A percentile compares a stretch with the other conserved stretches of the same genome.
Conservation (phyloP, 92 coral and sea anemone genomes). For the Parazoanthus swiftii region DNA sequence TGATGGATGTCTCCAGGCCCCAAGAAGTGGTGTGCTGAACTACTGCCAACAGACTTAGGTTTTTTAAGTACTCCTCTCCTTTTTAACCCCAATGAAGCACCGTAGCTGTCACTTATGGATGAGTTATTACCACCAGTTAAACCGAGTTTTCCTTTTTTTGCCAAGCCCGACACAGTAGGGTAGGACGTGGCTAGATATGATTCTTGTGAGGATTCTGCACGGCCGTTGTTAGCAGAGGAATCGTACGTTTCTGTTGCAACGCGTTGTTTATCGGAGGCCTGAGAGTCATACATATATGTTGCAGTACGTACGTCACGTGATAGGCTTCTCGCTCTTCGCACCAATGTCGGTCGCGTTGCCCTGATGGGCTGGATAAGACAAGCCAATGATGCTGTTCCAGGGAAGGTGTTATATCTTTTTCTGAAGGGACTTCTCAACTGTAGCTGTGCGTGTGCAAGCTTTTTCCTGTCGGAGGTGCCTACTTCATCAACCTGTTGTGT, state of each 20-base stretch:
- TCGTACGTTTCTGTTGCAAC: not conserved
- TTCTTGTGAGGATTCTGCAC: not conserved
- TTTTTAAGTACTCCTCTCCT: constrained; percentile 3
- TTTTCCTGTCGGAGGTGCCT: not conserved
- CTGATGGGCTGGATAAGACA: not conserved
- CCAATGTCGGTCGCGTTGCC: not conserved
- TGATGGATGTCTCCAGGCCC: not conserved
- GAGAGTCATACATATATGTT: not conserved
- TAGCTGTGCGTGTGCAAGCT: not conserved
- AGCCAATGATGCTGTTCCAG: not conserved
- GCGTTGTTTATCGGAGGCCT: not conserved
- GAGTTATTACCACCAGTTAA: not conserved
- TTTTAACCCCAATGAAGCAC: not conserved
- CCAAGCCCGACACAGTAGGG: not conserved
- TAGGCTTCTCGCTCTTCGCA: not conserved
- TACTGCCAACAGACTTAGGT: not conserved
- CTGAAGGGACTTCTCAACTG: not conserved
- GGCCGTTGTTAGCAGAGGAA: not conserved
- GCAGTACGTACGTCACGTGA: not conserved
- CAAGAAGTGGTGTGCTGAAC: not conserved
- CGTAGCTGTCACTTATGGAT: not conserved
- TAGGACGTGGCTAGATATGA: not conserved
- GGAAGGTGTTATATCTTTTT: not conserved
- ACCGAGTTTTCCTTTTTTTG: not conserved
- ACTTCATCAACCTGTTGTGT: not conserved